phyloP scores from a whole-genome alignment of 2,113 vertebrate species.

The Protomyctophum bolini region DNA sequence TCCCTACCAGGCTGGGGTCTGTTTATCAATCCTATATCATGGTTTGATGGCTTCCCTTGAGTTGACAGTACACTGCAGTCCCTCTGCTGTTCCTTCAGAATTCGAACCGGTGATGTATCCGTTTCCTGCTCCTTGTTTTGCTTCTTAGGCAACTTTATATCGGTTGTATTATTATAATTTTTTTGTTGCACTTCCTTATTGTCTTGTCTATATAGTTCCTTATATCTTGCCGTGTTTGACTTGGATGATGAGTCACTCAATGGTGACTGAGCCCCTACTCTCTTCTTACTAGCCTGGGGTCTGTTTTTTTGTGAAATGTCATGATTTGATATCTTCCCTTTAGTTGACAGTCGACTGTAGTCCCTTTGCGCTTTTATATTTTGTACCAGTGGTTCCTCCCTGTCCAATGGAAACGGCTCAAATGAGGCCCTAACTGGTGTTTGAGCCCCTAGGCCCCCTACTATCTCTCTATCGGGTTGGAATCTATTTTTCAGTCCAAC shows the following conservation, averaged over 20 bases:
- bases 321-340: too few species aligned
- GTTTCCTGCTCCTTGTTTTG: too few species aligned
- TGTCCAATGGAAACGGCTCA: constrained; percentile 43
- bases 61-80: constrained; percentile 46
- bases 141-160: too few species aligned
- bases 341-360: too few species aligned
- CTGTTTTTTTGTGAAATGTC: too few species aligned
- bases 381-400: constrained; percentile 17
- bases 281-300: too few species aligned
- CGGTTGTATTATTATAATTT: too few species aligned
- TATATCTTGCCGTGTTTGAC: too few species aligned
- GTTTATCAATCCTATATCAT: constrained; percentile 53
- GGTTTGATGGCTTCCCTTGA: constrained; percentile 63
- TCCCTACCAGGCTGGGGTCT: constrained; percentile 45
- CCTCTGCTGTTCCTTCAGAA: constrained; percentile 50
- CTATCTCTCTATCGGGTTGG: constrained; percentile 42
- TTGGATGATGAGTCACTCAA: constrained; percentile 7
- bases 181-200: too few species aligned
- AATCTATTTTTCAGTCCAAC: constrained; percentile 48
- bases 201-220: too few species aligned
- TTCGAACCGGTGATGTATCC: too few species aligned
- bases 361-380: neutral
- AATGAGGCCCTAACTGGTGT: constrained; percentile 7
- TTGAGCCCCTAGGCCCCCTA: constrained; percentile 32
- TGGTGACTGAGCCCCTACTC: constrained; percentile 10